Base-by-base conservation (phyloP, 2,888 invertebrate species). In the Phymatocera aterrima region DNA sequence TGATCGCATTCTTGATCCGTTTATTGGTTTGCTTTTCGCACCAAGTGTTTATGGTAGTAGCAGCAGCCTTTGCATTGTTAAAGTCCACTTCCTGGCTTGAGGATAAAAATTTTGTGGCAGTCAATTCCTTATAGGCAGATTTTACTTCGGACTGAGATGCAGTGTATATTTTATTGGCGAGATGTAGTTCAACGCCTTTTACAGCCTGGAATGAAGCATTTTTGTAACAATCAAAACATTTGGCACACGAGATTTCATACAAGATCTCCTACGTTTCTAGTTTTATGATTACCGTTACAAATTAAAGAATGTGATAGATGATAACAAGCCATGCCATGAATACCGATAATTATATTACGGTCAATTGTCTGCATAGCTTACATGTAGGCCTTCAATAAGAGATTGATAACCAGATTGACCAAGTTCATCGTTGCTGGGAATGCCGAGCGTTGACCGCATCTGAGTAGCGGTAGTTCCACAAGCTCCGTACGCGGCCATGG, bases 1-100 rank as follows among this genome's bases (percentile, higher is more conserved):
- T 88, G 68, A 99, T 90, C 1, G 99, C 91, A 84, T 97, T 92
- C 83, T 94, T 94, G 78, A 99, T 98, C 89, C 95, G 96, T 10
- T 95, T 91, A 77, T 96, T 94, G 0, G 99, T 99, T 86, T 96
- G 93, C 4, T 93, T 88, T 86, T 94, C 94, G 54, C 93, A 96
- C 96, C 97, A 98, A 46, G 90, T 84, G 87, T 99, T 99, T 68
- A 99, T 97, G 0, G 88, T 89, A 4, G 89, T 82, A 3, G 91
- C 90, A 0, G 91, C 83, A 0, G 92, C 92, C 1, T 87, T 89
- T 1, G 83, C 85, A 0, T 92, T 88, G 0, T 78, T 83, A 83
- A 97, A 97, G 85, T 96, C 89, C 0, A 96, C 81, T 61, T 91
- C 91, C 85, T 95, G 92, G 5, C 94, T 92, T 34, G 92, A 93